These are phyloP conservation scores for Listronotus oregonensis DNA, from an alignment of 1,140 invertebrate species.

Conservation along the genomic window DNA sequence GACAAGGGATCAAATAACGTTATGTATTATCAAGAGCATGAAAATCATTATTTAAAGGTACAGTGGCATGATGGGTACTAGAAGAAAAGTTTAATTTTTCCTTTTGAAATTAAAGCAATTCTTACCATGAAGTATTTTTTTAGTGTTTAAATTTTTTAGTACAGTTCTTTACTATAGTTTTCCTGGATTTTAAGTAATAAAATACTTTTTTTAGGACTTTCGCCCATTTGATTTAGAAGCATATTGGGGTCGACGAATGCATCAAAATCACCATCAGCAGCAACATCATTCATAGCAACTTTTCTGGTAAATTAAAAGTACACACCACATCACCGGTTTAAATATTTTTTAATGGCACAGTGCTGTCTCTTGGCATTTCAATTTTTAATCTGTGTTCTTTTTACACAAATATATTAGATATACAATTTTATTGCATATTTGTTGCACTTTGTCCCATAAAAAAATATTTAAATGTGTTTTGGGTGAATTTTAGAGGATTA, in stretches of 20 bases:
- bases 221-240: conserved; percentile 66
- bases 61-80: conserved; percentile 64
- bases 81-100: neutral
- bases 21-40: conserved; percentile 53
- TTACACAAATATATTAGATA: no score
- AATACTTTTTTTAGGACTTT: conserved; percentile 58
- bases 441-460: no score
- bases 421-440: no score
- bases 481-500: conserved; percentile 10
- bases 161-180: no score
- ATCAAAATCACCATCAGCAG: conserved; percentile 54
- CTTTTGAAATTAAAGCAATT: no score
- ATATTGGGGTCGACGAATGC: conserved; percentile 64
- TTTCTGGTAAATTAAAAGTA: neutral
- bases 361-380: neutral
- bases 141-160: no score
- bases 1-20: conserved; percentile 44
- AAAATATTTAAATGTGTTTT: conserved; percentile 1
- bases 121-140: no score
- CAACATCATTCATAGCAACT: conserved; percentile 42
- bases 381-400: no score
- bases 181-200: neutral
- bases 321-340: neutral
- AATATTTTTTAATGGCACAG: conserved; percentile 1
- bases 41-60: conserved; percentile 54